phyloP scores from a whole-genome alignment of 1,140 invertebrate genomes.

The Sycophila sp. region DNA sequence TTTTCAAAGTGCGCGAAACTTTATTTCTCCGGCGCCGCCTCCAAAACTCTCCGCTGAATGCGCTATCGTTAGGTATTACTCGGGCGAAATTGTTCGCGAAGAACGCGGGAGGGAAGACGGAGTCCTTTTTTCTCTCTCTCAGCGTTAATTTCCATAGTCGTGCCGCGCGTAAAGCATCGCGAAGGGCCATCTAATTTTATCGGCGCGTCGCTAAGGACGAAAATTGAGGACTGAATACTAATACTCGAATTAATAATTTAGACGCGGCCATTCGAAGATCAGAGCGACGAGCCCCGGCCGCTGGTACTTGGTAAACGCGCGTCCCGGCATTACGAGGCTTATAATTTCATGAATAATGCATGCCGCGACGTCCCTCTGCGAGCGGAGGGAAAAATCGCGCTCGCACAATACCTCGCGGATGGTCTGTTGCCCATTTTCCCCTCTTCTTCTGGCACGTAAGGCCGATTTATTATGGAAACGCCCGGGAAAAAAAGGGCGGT shows the following conservation, averaged over 20 bases:
- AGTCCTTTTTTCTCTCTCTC: neutral
- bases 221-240: neutral
- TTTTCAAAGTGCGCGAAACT: no score
- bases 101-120: neutral
- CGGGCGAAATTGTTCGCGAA: no score
- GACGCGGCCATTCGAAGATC: neutral
- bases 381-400: neutral
- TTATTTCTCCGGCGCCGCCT: no score
- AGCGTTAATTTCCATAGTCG: no score
- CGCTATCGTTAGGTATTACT: no score
- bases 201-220: neutral
- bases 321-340: neutral
- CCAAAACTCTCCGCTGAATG: no score
- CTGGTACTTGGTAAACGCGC: neutral
- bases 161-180: no score
- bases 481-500: neutral
- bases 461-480: constrained; percentile 5
- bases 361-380: neutral
- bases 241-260: constrained; percentile 3
- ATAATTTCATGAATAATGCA: constrained; percentile 13
- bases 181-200: neutral
- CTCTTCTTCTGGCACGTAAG: neutral
- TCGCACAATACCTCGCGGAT: neutral
- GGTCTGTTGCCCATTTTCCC: neutral
- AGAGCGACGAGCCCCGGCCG: neutral